Evolutionary conservation across 2,888 invertebrate species (phyloP), one percentile per base, ranked within the genome.

Genomic region (Plemyria rubiginata): DNA sequence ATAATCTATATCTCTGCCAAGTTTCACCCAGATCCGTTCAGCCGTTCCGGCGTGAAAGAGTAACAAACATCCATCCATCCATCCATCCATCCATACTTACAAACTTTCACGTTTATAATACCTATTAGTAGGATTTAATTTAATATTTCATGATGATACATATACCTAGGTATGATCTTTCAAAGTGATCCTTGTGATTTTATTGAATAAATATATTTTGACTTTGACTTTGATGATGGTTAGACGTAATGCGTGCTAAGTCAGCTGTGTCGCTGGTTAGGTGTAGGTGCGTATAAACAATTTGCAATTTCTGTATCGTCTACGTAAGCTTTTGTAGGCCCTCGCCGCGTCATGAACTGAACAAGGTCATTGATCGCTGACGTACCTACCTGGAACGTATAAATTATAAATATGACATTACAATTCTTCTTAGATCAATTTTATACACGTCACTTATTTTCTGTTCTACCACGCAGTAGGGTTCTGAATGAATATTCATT

Each of bases 311-410:
- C 58, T 54, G 58, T 58, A 54, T 54, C 45, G 15, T 11, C 41
- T 58, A 58, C 54, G 62, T 58, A 62, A 49, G 45, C 49, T 16
- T 43, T 50, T 38, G 50, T 54, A 43, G 50, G 28, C 54, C 43
- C 41, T 29, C 54, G 54, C 29, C 40, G 41, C 52, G 61, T 61
- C 60, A 55, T 22, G 22, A 3, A 22, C 22, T 40, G 46, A 43
- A 32, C 50, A 50, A 58, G 58, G 62, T 13, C 58, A 54, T 49
- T 49, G 58, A 54, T 45, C 43, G 29, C 36, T 58, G 62, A 54
- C 49, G 48, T 45, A 45, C 16, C 8, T 43, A 15, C 16, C 8
- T 43, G 8, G 13, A 38, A 56, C 58, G 54, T 58, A 62, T 49
- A 54, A 48, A 49, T 49, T 45, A 41, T 53, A 32, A 56, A 53